Evolutionary conservation across 2,113 vertebrate genomes (phyloP), one percentile per base, ranked within the genome.

Genomic region (Gobiocypris rarus): DNA sequence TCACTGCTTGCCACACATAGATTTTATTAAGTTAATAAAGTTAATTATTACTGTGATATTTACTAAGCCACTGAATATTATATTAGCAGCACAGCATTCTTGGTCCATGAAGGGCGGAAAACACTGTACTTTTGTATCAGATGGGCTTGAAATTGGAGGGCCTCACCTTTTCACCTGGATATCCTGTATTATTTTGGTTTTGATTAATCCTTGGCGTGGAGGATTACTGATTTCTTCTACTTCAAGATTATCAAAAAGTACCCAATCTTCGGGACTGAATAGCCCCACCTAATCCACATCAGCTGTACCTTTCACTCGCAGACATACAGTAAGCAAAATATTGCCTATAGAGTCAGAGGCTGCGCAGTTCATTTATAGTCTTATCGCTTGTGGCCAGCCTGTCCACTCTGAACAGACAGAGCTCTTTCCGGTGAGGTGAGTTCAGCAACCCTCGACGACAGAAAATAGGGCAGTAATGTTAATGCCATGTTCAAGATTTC

Each of bases 301-400:
- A 43, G 11, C 3, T 31, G 45, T 34, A 26, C 31, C 41, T 71
- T 75, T 54, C 31, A 54, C 17, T 22, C 17, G 67, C 52, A 41
- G 31, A 65, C 43, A 11, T 45, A 24, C 63, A 77, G 83, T 81
- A 69, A 82, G 78, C 41, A 34, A 84, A 79, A 73, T 82, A 24
- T 84, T 1, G 24, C 7, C 63, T 58, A 48, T 67, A 26, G 63
- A 69, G 10, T 65, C 28, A 54, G n/a, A 73, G 34, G 41, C n/a
- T 24, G 2, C 0, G 28, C 70, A 38, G 24, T n/a, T 52, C 65
- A 61, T 81, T 74, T 82, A 58, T 41, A 70, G 22, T 75, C 84
- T 69, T 80, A 85, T 85, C 81, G 9, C 59, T 50, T 14, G 56
- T 52, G 75, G 31, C 28, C 75, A 87, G 75, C 61, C 59, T 48